Base-by-base conservation (phyloP, 1,140 invertebrate genomes). In the Eurosta solidaginis region DNA sequence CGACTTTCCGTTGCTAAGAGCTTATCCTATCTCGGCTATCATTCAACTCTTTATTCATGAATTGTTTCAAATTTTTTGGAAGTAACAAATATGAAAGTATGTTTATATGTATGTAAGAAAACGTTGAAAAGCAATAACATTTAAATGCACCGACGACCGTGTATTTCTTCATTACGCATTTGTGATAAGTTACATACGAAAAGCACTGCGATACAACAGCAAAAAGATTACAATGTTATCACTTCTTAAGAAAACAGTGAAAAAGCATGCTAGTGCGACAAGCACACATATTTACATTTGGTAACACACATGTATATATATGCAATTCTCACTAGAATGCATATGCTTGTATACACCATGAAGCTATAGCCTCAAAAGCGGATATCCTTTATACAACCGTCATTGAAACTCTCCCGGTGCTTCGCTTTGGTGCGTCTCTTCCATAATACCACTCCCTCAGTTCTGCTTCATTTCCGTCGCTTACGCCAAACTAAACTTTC, bases 391-490 rank as follows among this genome's bases (percentile, higher is more conserved):
- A 10, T 59, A 33, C 54, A 59, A n/a, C 17, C 59, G n/a, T 40
- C 33, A 68, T 68, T 68, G 59, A 68, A 68, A 68, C 33, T 29
- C 59, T 40, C 40, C 33, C 59, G 33, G 33, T 68, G 17, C n/a
- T 9, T 14, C 14, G 59, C 59, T 22, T 40, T n/a, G n/a, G 7
- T n/a, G 2, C 59, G 59, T 33, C 4, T 9, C 59, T 3, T 33
- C 27, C 22, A 5, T 17, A 9, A 17, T 2, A 42, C 59, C 33
- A 40, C 54, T 33, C 14, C 7, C 4, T 12, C 45, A 68, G 59
- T 68, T 68, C 33, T 40, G 33, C 59, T 40, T 68, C 33, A 68
- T 68, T 68, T 68, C 59, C 59, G 59, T n/a, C 59, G 9, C 59
- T 40, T 40, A 68, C 59, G 59, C 33, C n/a, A 27, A 29, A 29